phyloP scores from a whole-genome alignment of 2,113 vertebrate genomes.

The Collichthys lucidus region DNA sequence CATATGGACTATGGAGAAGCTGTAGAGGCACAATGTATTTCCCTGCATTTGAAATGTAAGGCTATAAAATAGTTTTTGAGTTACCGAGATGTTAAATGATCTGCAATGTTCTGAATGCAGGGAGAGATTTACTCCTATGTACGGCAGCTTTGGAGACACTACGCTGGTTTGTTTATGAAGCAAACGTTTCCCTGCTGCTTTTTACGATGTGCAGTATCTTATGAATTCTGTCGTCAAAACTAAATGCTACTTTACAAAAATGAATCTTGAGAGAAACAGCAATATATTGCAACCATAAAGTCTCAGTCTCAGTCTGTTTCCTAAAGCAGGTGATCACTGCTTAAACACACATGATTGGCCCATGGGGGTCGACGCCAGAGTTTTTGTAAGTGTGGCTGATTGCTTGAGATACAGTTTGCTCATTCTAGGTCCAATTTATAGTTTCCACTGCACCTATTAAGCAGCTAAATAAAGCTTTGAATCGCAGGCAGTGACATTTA shows the following conservation, averaged over 20 bases:
- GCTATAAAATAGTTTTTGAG: neutral
- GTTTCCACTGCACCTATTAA: constrained; percentile 13
- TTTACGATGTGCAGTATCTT: neutral
- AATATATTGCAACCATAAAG: neutral
- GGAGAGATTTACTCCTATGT: constrained; percentile 21
- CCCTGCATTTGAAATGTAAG: constrained; percentile 7
- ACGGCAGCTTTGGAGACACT: constrained; percentile 1
- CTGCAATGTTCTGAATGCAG: constrained; percentile 14
- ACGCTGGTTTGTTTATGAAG: neutral
- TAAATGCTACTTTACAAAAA: neutral
- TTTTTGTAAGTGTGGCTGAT: neutral
- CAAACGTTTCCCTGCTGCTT: constrained; percentile 2
- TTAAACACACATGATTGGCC: neutral
- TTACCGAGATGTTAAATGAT: constrained; percentile 9
- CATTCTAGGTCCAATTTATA: constrained; percentile 14
- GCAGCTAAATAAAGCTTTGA: constrained; percentile 30
- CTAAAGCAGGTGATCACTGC: neutral
- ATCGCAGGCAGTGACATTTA: constrained; percentile 21
- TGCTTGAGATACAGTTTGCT: neutral
- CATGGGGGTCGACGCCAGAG: neutral
- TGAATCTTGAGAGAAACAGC: neutral
- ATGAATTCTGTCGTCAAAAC: constrained; percentile 4
- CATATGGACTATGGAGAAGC: neutral
- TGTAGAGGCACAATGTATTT: neutral
- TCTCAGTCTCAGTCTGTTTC: neutral